Percentiles rank a stretch among this genome's conserved stretches.
Conservation (phyloP, 2,797 vertebrate species). For the Arnoldichthys spilopterus region DNA sequence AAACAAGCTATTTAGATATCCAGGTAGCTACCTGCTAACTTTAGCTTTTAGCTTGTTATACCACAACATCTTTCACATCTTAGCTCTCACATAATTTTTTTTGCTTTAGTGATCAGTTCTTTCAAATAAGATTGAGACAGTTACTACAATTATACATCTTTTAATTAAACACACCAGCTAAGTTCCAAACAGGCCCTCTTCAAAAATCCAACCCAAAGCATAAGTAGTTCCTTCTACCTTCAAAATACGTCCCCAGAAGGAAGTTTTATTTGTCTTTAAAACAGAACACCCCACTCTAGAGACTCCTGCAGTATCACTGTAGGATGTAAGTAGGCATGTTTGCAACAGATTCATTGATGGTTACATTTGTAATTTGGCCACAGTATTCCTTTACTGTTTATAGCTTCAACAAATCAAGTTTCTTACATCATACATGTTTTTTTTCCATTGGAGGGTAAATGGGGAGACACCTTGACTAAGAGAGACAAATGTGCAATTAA, state of each 20-base stretch:
- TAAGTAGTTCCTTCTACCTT: neutral
- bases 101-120: neutral
- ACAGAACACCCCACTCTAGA: neutral
- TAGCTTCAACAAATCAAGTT: neutral
- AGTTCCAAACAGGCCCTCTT: no score
- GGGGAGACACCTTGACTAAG: neutral
- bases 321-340: neutral
- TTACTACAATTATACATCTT: neutral
- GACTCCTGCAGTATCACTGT: neutral
- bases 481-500: conserved; percentile 29
- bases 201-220: neutral
- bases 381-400: neutral
- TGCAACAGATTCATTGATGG: neutral
- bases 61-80: neutral
- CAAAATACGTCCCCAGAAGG: neutral
- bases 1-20: neutral
- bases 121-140: neutral
- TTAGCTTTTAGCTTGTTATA: neutral
- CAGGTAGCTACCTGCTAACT: neutral
- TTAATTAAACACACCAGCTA: no score
- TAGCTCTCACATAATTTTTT: neutral
- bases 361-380: neutral
- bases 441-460: neutral
- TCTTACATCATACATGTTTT: neutral
- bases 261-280: neutral